Evolutionary conservation across 2,888 invertebrate species (phyloP).

Genomic region (Vandiemenella viatica): DNA sequence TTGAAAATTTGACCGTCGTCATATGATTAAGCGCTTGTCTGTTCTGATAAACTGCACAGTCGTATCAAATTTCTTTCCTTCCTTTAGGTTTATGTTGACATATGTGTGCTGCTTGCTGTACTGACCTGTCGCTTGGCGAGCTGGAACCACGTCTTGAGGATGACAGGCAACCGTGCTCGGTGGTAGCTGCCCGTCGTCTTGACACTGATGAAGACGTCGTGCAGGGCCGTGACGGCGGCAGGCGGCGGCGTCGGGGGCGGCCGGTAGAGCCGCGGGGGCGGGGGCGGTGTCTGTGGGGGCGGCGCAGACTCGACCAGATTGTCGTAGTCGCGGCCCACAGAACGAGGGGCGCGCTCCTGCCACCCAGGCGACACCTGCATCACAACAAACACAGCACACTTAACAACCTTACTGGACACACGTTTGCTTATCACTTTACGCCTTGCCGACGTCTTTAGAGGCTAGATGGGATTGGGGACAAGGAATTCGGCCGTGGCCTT

Average conservation of each 20-base stretch:
- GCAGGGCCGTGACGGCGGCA: conserved; percentile 46
- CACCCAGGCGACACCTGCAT: conserved; percentile 20
- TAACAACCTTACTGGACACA: too few species aligned
- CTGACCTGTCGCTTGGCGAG: conserved; percentile 79
- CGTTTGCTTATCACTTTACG: too few species aligned
- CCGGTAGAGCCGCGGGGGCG: conserved; percentile 17
- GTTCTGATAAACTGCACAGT: too few species aligned
- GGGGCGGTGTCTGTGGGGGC: conserved; percentile 25
- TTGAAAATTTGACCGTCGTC: too few species aligned
- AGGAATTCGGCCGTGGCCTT: too few species aligned
- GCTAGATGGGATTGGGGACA: too few species aligned
- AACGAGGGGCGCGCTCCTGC: conserved; percentile 22
- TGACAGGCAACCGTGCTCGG: conserved; percentile 63
- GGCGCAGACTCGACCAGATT: conserved; percentile 22
- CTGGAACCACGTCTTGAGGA: conserved; percentile 91
- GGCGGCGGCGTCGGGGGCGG: conserved; percentile 32
- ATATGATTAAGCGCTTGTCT: too few species aligned
- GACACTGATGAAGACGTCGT: conserved; percentile 88
- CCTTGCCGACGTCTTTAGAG: too few species aligned
- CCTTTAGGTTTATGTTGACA: neutral
- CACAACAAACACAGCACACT: conserved; percentile 23
- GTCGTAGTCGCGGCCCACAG: conserved; percentile 18
- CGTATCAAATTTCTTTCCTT: too few species aligned
- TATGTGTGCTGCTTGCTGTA: conserved; percentile 8
- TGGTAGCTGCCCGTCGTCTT: conserved; percentile 88